Evolutionary conservation across 2,113 vertebrate genomes (phyloP), one percentile per base, ranked within the genome.

Genomic region (Brachyhypopomus gauderio): DNA sequence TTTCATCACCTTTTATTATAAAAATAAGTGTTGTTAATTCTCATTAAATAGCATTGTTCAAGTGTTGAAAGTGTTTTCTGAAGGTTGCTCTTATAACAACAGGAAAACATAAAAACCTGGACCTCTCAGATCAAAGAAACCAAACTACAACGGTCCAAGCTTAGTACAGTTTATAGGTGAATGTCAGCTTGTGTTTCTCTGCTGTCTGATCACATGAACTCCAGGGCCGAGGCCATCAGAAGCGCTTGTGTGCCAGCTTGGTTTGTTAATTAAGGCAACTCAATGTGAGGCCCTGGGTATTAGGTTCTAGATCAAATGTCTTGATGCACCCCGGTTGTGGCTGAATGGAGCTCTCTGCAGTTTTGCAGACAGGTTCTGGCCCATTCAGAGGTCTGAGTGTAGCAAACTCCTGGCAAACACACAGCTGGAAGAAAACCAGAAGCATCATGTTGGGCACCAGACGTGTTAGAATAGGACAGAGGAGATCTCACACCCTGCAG

Each of bases 381-480:
- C 19, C 34, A 7, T 38, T 69, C 34, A n/a, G 17, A 36, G 30
- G 45, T 5, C 55, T 27, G 48, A 27, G 48, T 55, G 48, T 48
- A 70, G n/a, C 52, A 70, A 27, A n/a, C 58, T 56, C 52, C 77
- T 70, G 45, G 3, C 1, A 70, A 30, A 56, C 27, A 17, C 8
- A 5, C 19, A 67, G 27, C 7, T 59, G 48, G 30, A 70, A 69
- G 22, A 45, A 7, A 72, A 27, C 7, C 27, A 45, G 25, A 34
- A 60, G 55, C 14, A 20, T 52, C 12, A 73, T 52, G 5, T 34
- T 79, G 52, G n/a, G 30, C 52, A 30, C 27, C 34, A 59, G 55
- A 77, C 59, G 69, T 67, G 64, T 41, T 5, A 79, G 38, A 84
- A 75, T 81, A 34, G 20, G 23, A 64, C 36, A 71, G 1, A 14